Conservation (phyloP, 1,140 invertebrate species). For the Hetaerina americana region DNA sequence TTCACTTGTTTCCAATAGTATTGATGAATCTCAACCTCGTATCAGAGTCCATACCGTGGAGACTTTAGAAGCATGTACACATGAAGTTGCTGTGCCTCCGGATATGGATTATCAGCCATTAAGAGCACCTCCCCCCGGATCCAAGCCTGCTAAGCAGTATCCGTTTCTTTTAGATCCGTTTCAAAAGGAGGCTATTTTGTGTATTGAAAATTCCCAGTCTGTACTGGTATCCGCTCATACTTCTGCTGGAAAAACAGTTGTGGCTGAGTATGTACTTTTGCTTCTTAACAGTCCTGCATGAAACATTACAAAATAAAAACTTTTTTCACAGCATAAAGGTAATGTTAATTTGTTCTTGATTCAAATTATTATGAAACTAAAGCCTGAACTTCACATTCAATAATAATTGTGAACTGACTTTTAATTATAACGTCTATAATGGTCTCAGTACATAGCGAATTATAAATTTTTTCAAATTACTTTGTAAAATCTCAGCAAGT, state of each 20-base stretch:
- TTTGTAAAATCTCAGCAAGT: too few species aligned
- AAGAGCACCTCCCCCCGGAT: constrained; percentile 30
- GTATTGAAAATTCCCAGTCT: constrained; percentile 95
- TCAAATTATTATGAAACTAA: constrained; percentile 6
- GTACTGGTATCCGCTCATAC: constrained; percentile 98
- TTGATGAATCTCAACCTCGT: constrained; percentile 45
- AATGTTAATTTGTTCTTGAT: constrained; percentile 9
- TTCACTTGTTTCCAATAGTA: too few species aligned
- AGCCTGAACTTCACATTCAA: background rate
- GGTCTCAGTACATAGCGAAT: too few species aligned
- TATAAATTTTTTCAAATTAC: too few species aligned
- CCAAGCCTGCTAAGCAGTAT: constrained; percentile 81
- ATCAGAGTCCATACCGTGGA: constrained; percentile 79
- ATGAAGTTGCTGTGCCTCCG: constrained; percentile 85
- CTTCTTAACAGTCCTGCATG: constrained; percentile 7
- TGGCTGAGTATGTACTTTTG: constrained; percentile 74
- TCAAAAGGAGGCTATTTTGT: constrained; percentile 93
- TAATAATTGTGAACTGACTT: too few species aligned
- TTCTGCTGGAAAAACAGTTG: constrained; percentile 99
- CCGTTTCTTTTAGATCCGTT: constrained; percentile 94
- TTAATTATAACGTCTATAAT: too few species aligned
- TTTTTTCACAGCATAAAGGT: constrained; percentile 6
- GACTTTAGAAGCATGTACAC: constrained; percentile 76
- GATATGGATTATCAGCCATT: constrained; percentile 69
- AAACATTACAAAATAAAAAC: background rate